A percentile compares a stretch with the other conserved stretches of the same genome.
Conservation (phyloP, 2,113 vertebrate genomes). For the Protomyctophum bolini region DNA sequence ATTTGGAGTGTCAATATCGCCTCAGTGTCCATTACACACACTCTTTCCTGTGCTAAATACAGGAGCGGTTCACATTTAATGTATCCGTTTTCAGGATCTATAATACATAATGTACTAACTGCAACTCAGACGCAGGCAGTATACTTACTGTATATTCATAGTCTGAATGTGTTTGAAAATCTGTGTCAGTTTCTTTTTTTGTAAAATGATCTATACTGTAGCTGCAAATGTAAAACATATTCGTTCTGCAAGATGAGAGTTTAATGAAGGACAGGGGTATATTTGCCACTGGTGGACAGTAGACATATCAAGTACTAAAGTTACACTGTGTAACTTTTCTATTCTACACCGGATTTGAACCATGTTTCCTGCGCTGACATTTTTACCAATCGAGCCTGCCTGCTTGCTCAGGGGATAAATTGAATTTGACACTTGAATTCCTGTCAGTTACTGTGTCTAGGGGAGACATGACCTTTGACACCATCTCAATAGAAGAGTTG, state of each 20-base stretch:
- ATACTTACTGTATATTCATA: background rate
- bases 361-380: too few relatives aligned
- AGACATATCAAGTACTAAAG: too few relatives aligned
- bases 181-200: background rate
- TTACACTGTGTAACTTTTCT: too few relatives aligned
- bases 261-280: conserved; percentile 18
- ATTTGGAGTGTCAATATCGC: background rate
- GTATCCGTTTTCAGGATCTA: conserved; percentile 6
- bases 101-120: background rate
- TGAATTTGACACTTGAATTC: too few relatives aligned
- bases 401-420: too few relatives aligned
- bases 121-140: background rate
- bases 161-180: background rate
- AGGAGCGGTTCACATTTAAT: background rate
- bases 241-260: background rate
- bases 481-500: too few relatives aligned
- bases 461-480: too few relatives aligned
- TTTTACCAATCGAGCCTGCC: too few relatives aligned
- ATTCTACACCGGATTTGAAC: too few relatives aligned
- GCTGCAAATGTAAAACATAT: too few relatives aligned
- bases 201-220: too few relatives aligned
- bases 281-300: background rate
- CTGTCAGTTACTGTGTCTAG: too few relatives aligned
- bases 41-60: background rate
- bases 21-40: background rate